Conservation (phyloP, 53 echinoderm and acorn worm genomes). For the Paracentrotus lividus region DNA sequence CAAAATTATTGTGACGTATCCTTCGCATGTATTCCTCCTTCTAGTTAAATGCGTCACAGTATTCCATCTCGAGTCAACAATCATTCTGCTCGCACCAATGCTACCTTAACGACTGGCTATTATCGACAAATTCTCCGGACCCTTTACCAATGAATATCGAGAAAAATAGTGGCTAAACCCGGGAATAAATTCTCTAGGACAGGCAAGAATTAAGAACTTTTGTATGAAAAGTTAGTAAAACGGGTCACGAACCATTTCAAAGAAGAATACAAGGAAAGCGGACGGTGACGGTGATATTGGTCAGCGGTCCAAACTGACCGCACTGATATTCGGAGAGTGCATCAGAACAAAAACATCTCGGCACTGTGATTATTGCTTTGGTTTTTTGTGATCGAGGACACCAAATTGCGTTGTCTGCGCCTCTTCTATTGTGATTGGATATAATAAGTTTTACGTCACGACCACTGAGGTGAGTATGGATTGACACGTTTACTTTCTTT, state of each 20-base stretch:
- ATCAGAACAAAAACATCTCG: not conserved
- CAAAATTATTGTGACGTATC: not conserved
- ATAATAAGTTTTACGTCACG: not conserved
- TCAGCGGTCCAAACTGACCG: not conserved
- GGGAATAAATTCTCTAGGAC: not conserved
- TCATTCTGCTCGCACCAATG: not conserved
- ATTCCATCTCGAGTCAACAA: not conserved
- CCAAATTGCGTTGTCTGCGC: not conserved
- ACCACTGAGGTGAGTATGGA: no score
- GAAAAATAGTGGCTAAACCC: not conserved
- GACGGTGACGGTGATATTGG: not conserved
- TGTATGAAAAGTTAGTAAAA: conserved; percentile 1
- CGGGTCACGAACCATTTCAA: not conserved
- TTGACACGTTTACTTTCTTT: no score
- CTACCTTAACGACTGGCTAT: not conserved
- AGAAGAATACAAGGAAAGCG: not conserved
- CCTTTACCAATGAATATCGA: not conserved
- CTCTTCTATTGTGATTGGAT: not conserved
- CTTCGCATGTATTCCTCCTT: conserved; percentile 7
- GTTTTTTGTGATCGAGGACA: not conserved
- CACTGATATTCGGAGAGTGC: not conserved
- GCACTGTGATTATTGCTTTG: not conserved
- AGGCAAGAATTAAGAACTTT: not conserved
- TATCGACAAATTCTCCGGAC: no score
- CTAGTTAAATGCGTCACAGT: not conserved